Percentiles rank a stretch among this genome's conserved stretches.
These are phyloP conservation scores for Camarhynchus parvulus DNA, from an alignment of 2,113 vertebrate species.

Conservation along the genomic window DNA sequence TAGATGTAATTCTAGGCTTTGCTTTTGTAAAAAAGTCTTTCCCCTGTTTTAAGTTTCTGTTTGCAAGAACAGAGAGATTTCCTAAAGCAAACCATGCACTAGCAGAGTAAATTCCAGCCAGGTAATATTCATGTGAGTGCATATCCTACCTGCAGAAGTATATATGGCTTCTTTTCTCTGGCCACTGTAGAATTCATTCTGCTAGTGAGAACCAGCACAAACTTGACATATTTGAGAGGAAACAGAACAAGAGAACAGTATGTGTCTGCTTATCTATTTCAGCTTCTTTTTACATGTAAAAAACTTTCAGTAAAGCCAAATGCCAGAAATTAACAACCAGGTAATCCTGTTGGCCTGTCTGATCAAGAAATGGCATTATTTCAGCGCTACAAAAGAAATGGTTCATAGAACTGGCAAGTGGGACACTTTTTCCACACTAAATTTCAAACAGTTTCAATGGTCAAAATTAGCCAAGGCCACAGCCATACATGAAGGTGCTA, in stretches of 20 bases:
- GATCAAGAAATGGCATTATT: background rate
- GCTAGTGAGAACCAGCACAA: background rate
- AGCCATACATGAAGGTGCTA: background rate
- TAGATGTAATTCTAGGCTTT: background rate
- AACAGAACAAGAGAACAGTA: background rate
- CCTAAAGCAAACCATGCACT: background rate
- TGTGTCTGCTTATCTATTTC: background rate
- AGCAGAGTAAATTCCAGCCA: background rate
- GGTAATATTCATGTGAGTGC: background rate
- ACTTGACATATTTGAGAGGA: background rate
- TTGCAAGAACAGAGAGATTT: background rate
- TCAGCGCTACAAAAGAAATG: background rate
- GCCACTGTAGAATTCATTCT: background rate
- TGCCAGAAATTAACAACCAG: background rate
- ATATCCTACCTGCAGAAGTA: background rate
- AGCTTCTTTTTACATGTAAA: background rate
- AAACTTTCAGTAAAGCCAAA: background rate
- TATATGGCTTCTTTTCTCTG: background rate
- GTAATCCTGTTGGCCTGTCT: background rate
- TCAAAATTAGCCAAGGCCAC: background rate
- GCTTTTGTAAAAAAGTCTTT: background rate
- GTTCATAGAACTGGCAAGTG: background rate
- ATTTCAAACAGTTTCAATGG: background rate
- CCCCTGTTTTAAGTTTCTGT: background rate
- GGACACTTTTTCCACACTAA: background rate